Evolutionary conservation across 1,140 invertebrate species (phyloP), one percentile per base, ranked within the genome.

Genomic region (Pseudomyrmex sp.): DNA sequence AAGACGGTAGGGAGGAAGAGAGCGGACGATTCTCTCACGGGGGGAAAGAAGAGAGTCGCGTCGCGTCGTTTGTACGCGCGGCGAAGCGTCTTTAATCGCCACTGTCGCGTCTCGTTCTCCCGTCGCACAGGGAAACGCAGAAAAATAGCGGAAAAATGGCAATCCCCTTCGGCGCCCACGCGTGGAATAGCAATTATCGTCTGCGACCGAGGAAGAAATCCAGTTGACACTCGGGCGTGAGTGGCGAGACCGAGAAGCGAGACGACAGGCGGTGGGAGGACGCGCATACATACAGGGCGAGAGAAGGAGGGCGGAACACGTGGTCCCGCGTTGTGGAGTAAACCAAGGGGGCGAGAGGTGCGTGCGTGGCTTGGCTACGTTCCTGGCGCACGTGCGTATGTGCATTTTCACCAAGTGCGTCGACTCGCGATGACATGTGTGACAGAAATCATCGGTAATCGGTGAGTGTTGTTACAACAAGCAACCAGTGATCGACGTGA

Each of bases 181-280:
- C 92, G 89, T 92, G 92, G 89, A 92, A 93, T 93, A 91, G 83
- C 72, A 83, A 94, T 94, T 93, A 92, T 90, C 93, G 92, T 89
- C 93, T 92, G 85, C 91, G 93, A 85, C 92, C 94, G 77, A 95
- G 94, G 91, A 94, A 95, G 93, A 95, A 94, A 94, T 93, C 93
- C 91, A 95, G 94, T 95, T 95, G 95, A 95, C 95, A 92, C 88
- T 91, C 82, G 86, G 74, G 88, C 79, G 87, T 77, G 82, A 86
- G 82, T 13, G 76, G 65, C 61, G 73, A 69, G 62, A 59, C 18
- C 65, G 82, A 70, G 56, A 54, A 50, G 69, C 56, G 44, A 63
- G 8, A 50, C 44, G 5, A 48, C 68, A n/a, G n/a, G 48, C 4
- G 66, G 50, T 56, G 52, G 54, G 54, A 50, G 69, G 83, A 61